Percentiles rank a stretch among this genome's conserved stretches.
Conservation (phyloP, 2,797 vertebrate species). For the Anguilla anguilla region DNA sequence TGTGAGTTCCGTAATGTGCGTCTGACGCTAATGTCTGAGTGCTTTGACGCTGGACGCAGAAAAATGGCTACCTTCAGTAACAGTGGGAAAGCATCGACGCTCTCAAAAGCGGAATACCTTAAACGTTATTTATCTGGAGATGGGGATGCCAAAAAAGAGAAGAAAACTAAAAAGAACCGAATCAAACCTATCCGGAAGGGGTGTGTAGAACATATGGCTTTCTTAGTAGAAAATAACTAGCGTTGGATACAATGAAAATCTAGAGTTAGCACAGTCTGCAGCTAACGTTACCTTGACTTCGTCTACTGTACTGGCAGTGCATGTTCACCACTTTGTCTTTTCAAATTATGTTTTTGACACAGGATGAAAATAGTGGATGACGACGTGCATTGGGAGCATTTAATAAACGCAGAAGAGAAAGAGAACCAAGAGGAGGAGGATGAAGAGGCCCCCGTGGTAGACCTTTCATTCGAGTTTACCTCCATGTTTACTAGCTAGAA, state of each 20-base stretch:
- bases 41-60: neutral
- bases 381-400: conserved; percentile 83
- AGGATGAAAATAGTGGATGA: conserved; percentile 92
- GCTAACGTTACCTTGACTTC: neutral
- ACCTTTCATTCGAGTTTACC: conserved; percentile 48
- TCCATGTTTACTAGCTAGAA: neutral
- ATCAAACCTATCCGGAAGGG: conserved; percentile 60
- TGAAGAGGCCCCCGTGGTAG: conserved; percentile 81
- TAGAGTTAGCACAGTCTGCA: conserved; percentile 28
- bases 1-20: neutral
- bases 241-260: neutral
- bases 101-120: conserved; percentile 75
- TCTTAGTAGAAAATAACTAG: neutral
- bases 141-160: conserved; percentile 58
- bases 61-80: conserved; percentile 67
- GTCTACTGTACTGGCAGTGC: neutral
- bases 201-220: conserved; percentile 48
- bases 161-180: conserved; percentile 71
- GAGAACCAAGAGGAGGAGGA: conserved; percentile 76
- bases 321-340: neutral
- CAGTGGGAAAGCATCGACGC: conserved; percentile 47
- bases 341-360: conserved; percentile 26
- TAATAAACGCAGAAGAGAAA: conserved; percentile 55
- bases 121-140: conserved; percentile 74
- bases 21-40: neutral